Base-by-base conservation (phyloP, 2,888 invertebrate species). In the Seira ritae region DNA sequence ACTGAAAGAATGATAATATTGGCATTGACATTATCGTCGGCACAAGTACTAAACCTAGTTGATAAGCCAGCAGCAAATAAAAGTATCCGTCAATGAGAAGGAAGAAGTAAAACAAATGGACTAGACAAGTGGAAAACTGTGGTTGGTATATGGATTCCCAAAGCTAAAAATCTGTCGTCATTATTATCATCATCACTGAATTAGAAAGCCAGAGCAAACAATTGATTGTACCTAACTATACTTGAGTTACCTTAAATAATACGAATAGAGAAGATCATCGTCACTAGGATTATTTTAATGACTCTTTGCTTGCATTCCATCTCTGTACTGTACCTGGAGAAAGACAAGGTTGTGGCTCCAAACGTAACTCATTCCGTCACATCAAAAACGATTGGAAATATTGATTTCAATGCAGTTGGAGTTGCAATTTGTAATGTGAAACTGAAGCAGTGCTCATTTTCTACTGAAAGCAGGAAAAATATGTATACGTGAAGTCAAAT, bases 331-430 rank as follows among this genome's bases (percentile, higher is more conserved):
- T 55, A 55, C 55, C 55, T 55, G 55, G 55, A 17, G 55, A 12
- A 55, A 55, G 55, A 55, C 55, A 55, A 55, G 55, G 55, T 55
- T 55, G 55, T 55, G 55, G 55, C 17, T 55, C 17, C 31, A 31
- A 4, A 31, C 1, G 55, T 55, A 55, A 55, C 55, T 55, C 55
- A 55, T 55, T 55, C 55, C 55, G 55, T 55, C 55, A 55, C 55
- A 55, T 55, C 55, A 55, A 55, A 31, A n/a, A n/a, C n/a, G 55
- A n/a, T 55, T 55, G 55, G 42, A 55, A 55, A 55, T 31, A 31
- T 55, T 55, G 17, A n/a, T 55, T 55, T 55, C 15, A 55, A 55
- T 8, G 17, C 55, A 12, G 15, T 55, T n/a, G 8, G 6, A 12
- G 31, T 31, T 31, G n/a, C n/a, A 12, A 42, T 42, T 42, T 42